Conservation (phyloP, 1,140 invertebrate species). For the Neodiprion fabricii region DNA sequence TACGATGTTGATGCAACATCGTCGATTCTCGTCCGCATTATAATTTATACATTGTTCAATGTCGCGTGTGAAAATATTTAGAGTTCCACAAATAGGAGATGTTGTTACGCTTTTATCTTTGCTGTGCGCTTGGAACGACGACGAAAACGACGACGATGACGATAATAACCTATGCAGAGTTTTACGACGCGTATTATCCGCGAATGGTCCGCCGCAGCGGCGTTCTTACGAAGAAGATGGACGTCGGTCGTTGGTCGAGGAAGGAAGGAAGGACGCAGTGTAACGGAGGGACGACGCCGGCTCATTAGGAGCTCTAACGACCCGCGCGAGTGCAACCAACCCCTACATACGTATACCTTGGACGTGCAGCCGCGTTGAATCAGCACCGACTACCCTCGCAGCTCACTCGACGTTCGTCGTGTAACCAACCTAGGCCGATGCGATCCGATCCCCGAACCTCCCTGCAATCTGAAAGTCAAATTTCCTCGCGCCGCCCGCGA, state of each 20-base stretch:
- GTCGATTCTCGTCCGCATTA: no score
- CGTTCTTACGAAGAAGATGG: background rate
- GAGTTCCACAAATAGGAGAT: no score
- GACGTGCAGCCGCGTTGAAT: constrained; percentile 7
- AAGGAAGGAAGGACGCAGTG: background rate
- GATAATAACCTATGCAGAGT: no score
- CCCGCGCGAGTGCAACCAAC: constrained; percentile 41
- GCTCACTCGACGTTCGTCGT: constrained; percentile 9
- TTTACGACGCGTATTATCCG: no score
- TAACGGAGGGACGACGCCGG: constrained; percentile 19
- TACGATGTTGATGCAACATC: no score
- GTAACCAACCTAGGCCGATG: background rate
- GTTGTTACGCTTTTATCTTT: no score
- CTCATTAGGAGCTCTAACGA: constrained; percentile 57
- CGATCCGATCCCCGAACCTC: constrained; percentile 30
- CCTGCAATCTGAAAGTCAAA: constrained; percentile 57
- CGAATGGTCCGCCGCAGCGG: background rate
- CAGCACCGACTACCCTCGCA: constrained; percentile 30
- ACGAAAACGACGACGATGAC: no score
- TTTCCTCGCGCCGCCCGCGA: constrained; percentile 49
- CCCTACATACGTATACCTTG: constrained; percentile 17
- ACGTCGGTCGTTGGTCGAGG: constrained; percentile 15
- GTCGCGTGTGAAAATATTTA: no score
- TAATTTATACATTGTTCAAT: no score
- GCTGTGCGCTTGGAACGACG: no score